Base-by-base conservation (phyloP, 2,797 vertebrate genomes). In the Hoplostethus mediterraneus region DNA sequence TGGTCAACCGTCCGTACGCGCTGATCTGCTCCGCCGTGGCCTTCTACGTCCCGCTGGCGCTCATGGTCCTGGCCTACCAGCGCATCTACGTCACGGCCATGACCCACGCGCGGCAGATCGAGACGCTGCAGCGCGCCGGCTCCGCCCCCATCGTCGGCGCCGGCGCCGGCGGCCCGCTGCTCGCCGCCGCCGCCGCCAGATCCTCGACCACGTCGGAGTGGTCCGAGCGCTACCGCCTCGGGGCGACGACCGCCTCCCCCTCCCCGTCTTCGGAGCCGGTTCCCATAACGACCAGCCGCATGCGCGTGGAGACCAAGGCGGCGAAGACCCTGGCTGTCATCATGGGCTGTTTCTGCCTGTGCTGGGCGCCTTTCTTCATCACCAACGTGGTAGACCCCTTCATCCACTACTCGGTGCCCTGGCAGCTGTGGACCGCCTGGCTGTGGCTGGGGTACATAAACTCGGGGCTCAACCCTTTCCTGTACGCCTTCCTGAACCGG, bases 271-370 rank as follows among this genome's bases (percentile, higher is more conserved):
- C 58, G 2, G 91, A 91, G 60, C 86, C 87, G 0, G 54, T 52
- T 42, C 86, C 87, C 10, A 48, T 83, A 5, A 33, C 38, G 0
- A 84, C 87, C 44, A 95, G 90, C 75, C 93, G 94, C 71, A 94
- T 96, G 90, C 93, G 92, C 13, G 85, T 95, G 1, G 95, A 96
- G 85, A 95, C 95, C 1, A 96, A 95, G 73, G 95, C 95, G 0
- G 95, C 95, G 57, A 96, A 96, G 86, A 96, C 95, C 0, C 81
- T 96, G 75, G 95, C 95, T 0, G 47, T 96, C 10, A 96, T 96
- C 42, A 96, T 96, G 95, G 95, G 95, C 16, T 95, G 95, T 79
- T 96, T 96, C 89, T 96, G 95, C 64, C 84, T 95, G 1, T 96
- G 95, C 84, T 96, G 95, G 95, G 94, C 95, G 0, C 95, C 95